A percentile compares a stretch with the other conserved stretches of the same genome.
These are phyloP conservation scores for Pluvialis apricaria DNA, from an alignment of 2,113 vertebrate genomes.

Conservation along the genomic window DNA sequence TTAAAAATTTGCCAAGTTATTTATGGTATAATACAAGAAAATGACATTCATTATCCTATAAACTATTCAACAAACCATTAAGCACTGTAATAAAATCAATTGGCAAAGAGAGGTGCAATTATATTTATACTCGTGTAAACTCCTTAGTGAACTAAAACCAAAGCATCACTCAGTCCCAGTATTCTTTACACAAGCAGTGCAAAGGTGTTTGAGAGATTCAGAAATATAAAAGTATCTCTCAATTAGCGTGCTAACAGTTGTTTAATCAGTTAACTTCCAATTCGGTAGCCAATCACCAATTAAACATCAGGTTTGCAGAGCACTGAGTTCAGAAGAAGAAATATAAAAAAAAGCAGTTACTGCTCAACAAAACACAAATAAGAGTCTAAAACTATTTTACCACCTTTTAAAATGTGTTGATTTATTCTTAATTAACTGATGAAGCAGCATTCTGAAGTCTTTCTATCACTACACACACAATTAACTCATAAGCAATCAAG, in stretches of 20 bases:
- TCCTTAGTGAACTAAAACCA: slow-evolving; percentile 40
- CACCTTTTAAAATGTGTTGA: slow-evolving; percentile 52
- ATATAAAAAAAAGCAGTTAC: not conserved
- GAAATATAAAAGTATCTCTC: not conserved
- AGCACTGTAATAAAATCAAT: slow-evolving; percentile 71
- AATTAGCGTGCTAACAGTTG: not conserved
- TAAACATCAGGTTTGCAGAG: not conserved
- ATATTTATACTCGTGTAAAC: slow-evolving; percentile 61
- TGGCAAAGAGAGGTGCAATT: slow-evolving; percentile 70
- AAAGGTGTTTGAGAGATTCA: not conserved
- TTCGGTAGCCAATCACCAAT: not conserved
- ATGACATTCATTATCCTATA: slow-evolving; percentile 71
- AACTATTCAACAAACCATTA: slow-evolving; percentile 74
- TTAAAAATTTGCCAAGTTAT: slow-evolving; percentile 70
- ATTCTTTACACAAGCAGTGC: not conserved
- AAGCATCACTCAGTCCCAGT: slow-evolving; percentile 19
- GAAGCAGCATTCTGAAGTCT: slow-evolving; percentile 57
- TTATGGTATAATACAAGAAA: slow-evolving; percentile 72
- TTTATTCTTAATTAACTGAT: slow-evolving; percentile 72
- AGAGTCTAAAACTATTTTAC: slow-evolving; percentile 12
- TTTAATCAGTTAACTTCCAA: not conserved
- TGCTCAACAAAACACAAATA: not conserved
- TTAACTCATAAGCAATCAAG: slow-evolving; percentile 73
- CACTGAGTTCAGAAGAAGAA: slow-evolving; percentile 3
- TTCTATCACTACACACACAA: slow-evolving; percentile 58